Conservation (phyloP, 2,888 invertebrate species). For the Physocephala rufipes region DNA sequence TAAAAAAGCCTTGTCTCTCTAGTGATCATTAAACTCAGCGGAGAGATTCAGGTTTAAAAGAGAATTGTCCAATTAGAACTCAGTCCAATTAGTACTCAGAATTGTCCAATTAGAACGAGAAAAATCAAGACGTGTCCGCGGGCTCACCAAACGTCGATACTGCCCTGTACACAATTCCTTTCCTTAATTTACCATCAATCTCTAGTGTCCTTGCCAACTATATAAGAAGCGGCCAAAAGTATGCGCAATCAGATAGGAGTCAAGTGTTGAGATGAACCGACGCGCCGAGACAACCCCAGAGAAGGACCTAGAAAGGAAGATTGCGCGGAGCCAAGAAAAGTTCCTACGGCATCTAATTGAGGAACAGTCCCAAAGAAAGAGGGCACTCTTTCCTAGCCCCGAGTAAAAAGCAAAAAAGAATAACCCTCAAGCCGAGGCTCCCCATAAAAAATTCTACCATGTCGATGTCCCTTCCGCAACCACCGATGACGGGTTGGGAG, state of each 20-base stretch:
- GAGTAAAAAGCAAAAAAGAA: background rate
- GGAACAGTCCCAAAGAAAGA: background rate
- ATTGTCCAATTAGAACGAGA: background rate
- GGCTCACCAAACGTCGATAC: background rate
- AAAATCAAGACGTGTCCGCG: background rate
- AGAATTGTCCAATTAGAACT: too few species aligned
- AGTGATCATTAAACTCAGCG: background rate
- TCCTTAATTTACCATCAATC: background rate
- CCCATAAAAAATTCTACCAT: background rate
- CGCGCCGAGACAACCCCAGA: background rate
- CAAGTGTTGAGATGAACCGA: background rate
- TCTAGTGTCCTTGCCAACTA: background rate
- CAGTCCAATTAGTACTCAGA: background rate
- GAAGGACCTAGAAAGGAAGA: background rate
- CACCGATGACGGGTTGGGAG: background rate
- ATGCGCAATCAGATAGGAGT: background rate
- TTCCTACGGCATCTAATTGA: background rate
- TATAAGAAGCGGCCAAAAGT: background rate
- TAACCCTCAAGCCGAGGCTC: background rate
- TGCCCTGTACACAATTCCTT: constrained; percentile 2
- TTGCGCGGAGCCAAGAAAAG: background rate
- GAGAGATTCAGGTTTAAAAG: background rate
- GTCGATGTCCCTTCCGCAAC: background rate
- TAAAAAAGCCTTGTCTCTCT: background rate
- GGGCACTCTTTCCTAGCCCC: background rate